Conservation (phyloP, 2,888 invertebrate species). For the Chorisops tibialis region DNA sequence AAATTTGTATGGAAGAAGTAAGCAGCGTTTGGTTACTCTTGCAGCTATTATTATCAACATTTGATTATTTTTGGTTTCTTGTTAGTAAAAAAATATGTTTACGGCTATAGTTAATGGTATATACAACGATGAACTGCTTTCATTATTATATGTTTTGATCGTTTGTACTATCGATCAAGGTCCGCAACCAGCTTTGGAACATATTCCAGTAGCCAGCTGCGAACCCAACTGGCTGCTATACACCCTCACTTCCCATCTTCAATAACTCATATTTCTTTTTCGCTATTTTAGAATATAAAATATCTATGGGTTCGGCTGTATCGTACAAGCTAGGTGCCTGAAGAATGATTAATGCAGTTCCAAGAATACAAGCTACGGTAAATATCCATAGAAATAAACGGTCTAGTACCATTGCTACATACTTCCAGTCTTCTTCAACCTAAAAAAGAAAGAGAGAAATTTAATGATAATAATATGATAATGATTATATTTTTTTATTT, state of each 20-base stretch:
- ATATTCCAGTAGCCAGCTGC: constrained; percentile 64
- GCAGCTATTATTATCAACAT: too few relatives aligned
- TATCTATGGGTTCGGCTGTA: constrained; percentile 83
- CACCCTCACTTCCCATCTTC: constrained; percentile 71
- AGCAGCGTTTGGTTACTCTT: too few relatives aligned
- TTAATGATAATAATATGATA: too few relatives aligned
- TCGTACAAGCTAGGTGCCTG: constrained; percentile 91
- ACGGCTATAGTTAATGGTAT: too few relatives aligned
- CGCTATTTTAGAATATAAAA: constrained; percentile 85
- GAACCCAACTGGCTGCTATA: constrained; percentile 54
- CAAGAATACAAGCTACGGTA: constrained; percentile 87
- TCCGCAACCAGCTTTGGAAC: constrained; percentile 64
- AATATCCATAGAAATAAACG: constrained; percentile 94
- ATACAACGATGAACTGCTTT: too few relatives aligned
- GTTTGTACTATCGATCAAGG: constrained; percentile 65
- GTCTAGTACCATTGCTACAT: constrained; percentile 92
- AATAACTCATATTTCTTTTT: constrained; percentile 85
- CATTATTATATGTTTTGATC: constrained; percentile 50
- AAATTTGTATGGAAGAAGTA: too few relatives aligned
- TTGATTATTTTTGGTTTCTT: too few relatives aligned
- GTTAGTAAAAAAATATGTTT: too few relatives aligned
- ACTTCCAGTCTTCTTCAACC: constrained; percentile 98
- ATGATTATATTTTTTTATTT: too few relatives aligned
- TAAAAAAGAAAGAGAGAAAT: constrained; percentile 48
- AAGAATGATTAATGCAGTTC: constrained; percentile 83